These are phyloP conservation scores for Yponomeuta cagnagella DNA, from an alignment of 2,888 invertebrate genomes.

Conservation along the genomic window DNA sequence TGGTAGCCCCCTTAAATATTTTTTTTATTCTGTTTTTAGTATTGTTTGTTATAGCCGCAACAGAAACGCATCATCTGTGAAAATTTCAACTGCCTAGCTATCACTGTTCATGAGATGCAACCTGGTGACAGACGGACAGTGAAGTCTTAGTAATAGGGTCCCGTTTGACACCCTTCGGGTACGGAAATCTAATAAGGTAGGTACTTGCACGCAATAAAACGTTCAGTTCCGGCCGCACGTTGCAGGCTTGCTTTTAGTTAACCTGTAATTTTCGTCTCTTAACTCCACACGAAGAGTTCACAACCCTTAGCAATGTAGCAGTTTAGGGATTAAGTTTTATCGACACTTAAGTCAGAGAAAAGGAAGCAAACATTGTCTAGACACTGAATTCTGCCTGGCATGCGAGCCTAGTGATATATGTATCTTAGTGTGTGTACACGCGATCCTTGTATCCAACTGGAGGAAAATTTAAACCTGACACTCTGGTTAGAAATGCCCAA, in stretches of 20 bases:
- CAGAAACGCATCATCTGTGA: no score
- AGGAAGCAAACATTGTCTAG: not conserved
- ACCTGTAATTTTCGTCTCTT: not conserved
- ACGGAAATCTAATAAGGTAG: no score
- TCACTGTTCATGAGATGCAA: no score
- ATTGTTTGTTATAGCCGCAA: no score
- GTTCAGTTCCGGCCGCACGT: not conserved
- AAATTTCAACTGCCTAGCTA: no score
- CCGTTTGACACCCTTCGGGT: no score
- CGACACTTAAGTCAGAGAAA: not conserved
- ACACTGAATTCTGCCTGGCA: not conserved
- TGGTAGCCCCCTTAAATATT: no score
- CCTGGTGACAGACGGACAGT: no score
- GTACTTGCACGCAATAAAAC: not conserved
- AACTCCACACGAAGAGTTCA: not conserved
- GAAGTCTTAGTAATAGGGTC: no score
- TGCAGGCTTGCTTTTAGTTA: not conserved
- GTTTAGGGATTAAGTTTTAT: not conserved
- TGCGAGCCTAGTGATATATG: not conserved
- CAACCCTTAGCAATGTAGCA: not conserved
- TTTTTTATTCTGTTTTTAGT: no score
- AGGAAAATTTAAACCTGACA: not conserved
- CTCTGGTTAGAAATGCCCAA: no score
- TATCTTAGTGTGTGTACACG: not conserved
- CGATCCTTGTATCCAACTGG: not conserved